Evolutionary conservation across 1,140 invertebrate species (phyloP).

Genomic region (Drosophila varians): DNA sequence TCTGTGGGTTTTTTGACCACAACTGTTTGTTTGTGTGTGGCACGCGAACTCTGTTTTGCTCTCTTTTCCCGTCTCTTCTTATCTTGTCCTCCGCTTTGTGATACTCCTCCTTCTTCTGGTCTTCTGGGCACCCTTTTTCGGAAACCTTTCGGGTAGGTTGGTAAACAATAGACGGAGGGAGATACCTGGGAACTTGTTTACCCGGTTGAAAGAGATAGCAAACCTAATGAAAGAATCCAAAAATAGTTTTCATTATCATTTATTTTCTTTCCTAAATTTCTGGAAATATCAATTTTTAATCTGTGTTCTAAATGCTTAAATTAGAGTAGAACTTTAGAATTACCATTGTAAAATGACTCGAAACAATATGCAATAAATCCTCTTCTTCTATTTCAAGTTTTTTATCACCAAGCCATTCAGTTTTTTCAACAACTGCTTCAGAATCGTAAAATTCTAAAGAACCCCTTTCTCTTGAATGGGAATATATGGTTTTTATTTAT

Average conservation of each 20-base stretch:
- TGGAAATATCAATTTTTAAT: neutral
- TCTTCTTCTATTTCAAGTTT: too few species aligned
- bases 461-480: neutral
- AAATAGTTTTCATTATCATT: neutral
- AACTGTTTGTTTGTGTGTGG: constrained; percentile 25
- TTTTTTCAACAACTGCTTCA: neutral
- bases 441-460: neutral
- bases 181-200: constrained; percentile 46
- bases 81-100: constrained; percentile 33
- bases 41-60: constrained; percentile 43
- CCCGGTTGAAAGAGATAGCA: constrained; percentile 10
- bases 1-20: constrained; percentile 30
- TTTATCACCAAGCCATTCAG: neutral
- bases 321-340: neutral
- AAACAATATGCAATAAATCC: too few species aligned
- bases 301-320: neutral
- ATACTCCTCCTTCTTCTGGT: neutral
- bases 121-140: constrained; percentile 34
- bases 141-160: constrained; percentile 32
- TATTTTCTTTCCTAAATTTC: neutral
- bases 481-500: neutral
- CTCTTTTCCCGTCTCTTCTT: constrained; percentile 33
- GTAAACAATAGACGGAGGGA: constrained; percentile 20
- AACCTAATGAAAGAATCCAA: constrained; percentile 1
- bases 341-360: neutral